phyloP scores from a whole-genome alignment of 2,797 vertebrate genomes.

The Danionella dracula region DNA sequence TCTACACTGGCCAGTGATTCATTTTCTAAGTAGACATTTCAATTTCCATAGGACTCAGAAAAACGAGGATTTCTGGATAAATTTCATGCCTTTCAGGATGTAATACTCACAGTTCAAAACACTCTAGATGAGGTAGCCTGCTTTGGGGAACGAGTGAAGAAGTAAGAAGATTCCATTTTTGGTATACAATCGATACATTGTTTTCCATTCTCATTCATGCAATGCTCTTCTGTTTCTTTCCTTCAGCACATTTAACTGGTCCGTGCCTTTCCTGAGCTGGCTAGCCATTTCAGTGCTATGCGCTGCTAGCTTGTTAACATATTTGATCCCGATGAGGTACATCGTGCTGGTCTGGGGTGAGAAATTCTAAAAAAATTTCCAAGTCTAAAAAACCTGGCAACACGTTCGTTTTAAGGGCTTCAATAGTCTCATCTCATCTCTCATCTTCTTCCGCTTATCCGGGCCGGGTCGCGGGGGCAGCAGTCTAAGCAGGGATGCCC shows the following conservation, averaged over 20 bases:
- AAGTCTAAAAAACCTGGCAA: no score
- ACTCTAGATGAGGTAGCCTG: conserved; percentile 85
- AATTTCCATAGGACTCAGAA: conserved; percentile 76
- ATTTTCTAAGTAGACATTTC: no score
- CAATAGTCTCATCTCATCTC: no score
- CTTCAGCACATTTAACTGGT: conserved; percentile 88
- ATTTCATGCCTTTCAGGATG: conserved; percentile 91
- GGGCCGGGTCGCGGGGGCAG: no score
- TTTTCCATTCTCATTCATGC: no score
- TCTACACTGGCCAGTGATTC: no score
- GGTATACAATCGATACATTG: no score
- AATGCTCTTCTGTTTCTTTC: background rate
- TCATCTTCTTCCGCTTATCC: no score
- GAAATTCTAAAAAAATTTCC: no score
- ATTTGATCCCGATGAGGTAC: conserved; percentile 88
- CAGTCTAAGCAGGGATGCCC: no score
- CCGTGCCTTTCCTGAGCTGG: conserved; percentile 90
- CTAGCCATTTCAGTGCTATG: conserved; percentile 79
- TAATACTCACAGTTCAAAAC: conserved; percentile 86
- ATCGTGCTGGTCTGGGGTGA: conserved; percentile 91
- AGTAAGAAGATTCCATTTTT: conserved; percentile 68
- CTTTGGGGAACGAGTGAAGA: conserved; percentile 87
- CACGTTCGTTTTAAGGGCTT: no score
- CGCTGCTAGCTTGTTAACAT: conserved; percentile 75
- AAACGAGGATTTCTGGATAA: conserved; percentile 88